A percentile compares a stretch with the other conserved stretches of the same genome.
Evolutionary conservation across 2,113 vertebrate species (phyloP).

Genomic region (Cacatua alba): DNA sequence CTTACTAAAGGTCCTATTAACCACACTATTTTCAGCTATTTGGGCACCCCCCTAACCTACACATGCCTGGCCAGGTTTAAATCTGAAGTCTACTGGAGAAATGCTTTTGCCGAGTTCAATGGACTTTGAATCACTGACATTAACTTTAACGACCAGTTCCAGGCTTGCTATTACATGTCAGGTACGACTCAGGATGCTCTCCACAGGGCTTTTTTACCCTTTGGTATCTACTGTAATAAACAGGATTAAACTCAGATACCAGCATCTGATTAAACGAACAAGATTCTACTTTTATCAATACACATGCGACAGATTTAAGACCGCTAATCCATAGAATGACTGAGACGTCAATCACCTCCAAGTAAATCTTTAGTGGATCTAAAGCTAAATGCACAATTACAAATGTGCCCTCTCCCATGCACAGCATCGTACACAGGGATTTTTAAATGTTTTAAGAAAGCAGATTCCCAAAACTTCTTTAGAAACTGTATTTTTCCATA

Average conservation of each 20-base stretch:
- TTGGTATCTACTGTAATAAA: background rate
- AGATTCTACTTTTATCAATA: constrained; percentile 17
- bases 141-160: background rate
- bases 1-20: background rate
- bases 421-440: background rate
- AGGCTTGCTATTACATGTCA: background rate
- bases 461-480: constrained; percentile 20
- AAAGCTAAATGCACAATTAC: background rate
- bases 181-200: background rate
- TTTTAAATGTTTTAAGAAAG: background rate
- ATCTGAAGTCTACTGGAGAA: background rate
- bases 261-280: background rate
- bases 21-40: background rate
- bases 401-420: accelerated
- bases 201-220: background rate
- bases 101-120: background rate
- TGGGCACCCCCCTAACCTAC: background rate
- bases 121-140: background rate
- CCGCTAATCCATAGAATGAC: background rate
- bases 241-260: background rate
- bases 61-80: background rate
- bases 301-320: background rate
- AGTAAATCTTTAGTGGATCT: background rate
- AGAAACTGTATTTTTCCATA: background rate
- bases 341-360: background rate